Percentiles rank a stretch among this genome's conserved stretches.
Evolutionary conservation across 2,888 invertebrate species (phyloP).

Genomic region (Campopleginae sp.): DNA sequence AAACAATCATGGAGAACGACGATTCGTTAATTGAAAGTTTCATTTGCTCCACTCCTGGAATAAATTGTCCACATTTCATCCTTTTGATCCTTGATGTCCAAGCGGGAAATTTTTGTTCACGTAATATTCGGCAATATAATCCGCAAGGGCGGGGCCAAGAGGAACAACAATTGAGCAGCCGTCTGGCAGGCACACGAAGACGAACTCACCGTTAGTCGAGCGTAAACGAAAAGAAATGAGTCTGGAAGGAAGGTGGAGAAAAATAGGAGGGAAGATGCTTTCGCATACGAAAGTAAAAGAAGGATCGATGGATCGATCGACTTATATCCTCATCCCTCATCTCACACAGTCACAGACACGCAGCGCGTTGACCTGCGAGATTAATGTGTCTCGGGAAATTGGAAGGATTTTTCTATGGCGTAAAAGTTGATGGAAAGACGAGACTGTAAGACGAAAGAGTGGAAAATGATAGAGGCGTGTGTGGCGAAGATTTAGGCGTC

Average conservation of each 20-base stretch:
- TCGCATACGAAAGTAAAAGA: slow-evolving; percentile 11
- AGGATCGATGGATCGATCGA: slow-evolving; percentile 45
- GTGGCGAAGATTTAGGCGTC: slow-evolving; percentile 15
- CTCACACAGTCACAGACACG: background rate
- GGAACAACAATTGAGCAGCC: background rate
- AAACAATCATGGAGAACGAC: background rate
- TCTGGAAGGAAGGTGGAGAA: background rate
- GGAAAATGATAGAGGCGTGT: slow-evolving; percentile 21
- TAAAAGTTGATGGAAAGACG: slow-evolving; percentile 18
- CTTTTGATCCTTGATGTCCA: background rate
- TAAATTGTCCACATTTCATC: background rate
- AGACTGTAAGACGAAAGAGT: slow-evolving; percentile 12
- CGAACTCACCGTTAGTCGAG: background rate
- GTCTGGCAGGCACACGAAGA: background rate
- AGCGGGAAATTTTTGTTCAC: background rate
- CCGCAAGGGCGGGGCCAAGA: background rate
- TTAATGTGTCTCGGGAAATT: slow-evolving; percentile 52
- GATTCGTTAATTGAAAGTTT: background rate
- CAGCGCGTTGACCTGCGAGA: slow-evolving; percentile 35
- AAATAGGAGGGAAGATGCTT: background rate
- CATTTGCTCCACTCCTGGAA: background rate
- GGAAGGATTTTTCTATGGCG: slow-evolving; percentile 41
- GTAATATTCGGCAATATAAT: background rate
- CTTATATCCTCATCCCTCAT: background rate
- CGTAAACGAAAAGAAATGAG: background rate